Evolutionary conservation across 2,888 invertebrate genomes (phyloP).

Genomic region (Drosophila paracracens): DNA sequence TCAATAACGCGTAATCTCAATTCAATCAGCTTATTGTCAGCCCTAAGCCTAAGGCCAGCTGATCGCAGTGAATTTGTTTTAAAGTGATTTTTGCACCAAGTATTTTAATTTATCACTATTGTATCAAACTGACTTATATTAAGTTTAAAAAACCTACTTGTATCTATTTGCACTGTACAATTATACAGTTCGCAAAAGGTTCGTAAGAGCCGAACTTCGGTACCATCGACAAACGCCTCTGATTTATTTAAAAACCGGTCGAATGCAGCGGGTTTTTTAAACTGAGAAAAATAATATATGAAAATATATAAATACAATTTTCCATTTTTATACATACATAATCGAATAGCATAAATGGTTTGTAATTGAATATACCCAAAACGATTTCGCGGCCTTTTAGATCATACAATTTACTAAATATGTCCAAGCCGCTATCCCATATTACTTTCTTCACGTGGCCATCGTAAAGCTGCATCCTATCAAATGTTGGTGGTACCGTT

Average conservation of each 20-base stretch:
- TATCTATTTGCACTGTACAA: slow-evolving; percentile 84
- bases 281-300: slow-evolving; percentile 31
- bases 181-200: slow-evolving; percentile 85
- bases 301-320: not conserved
- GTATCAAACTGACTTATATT: not conserved
- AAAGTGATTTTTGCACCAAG: not conserved
- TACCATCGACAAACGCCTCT: slow-evolving; percentile 86
- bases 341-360: slow-evolving; percentile 79
- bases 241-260: slow-evolving; percentile 56
- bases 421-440: slow-evolving; percentile 21
- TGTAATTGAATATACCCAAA: slow-evolving; percentile 78
- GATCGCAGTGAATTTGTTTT: not conserved
- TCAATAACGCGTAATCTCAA: not conserved
- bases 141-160: slow-evolving; percentile 60
- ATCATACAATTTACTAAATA: slow-evolving; percentile 67
- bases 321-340: slow-evolving; percentile 45
- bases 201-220: slow-evolving; percentile 84
- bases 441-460: slow-evolving; percentile 31
- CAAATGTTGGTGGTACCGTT: slow-evolving; percentile 45
- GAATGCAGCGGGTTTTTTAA: slow-evolving; percentile 45
- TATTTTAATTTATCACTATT: too few relatives aligned
- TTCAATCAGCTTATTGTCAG: not conserved
- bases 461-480: slow-evolving; percentile 64
- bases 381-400: slow-evolving; percentile 78
- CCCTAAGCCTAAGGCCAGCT: not conserved